These are phyloP conservation scores for Dipodomys spectabilis DNA, from an alignment of 2,113 vertebrate species.

Conservation along the genomic window DNA sequence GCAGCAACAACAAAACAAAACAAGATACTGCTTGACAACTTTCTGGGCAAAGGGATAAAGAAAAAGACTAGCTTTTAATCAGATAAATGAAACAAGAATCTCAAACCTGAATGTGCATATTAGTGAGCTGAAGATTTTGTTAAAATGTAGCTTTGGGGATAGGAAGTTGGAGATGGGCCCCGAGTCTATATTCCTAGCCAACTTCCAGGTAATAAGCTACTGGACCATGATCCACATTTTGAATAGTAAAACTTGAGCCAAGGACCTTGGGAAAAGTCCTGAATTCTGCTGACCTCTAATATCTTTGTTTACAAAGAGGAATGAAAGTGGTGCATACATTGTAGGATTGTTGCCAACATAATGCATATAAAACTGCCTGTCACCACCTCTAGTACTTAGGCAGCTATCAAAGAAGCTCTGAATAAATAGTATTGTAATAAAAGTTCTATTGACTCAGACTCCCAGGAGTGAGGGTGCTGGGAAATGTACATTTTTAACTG, in stretches of 20 bases:
- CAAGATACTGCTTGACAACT: neutral
- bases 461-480: neutral
- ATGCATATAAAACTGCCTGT: neutral
- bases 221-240: neutral
- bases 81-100: neutral
- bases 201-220: neutral
- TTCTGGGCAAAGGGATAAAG: neutral
- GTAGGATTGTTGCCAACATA: neutral
- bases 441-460: constrained; percentile 28
- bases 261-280: neutral
- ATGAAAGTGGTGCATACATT: neutral
- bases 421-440: neutral
- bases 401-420: neutral
- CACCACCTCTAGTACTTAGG: neutral
- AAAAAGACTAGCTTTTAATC: neutral
- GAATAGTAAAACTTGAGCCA: neutral
- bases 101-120: neutral
- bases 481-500: constrained; percentile 17
- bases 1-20: no score
- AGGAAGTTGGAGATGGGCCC: neutral
- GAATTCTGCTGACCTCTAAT: neutral
- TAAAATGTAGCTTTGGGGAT: neutral
- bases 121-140: neutral
- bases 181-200: neutral
- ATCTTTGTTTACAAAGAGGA: neutral